phyloP scores from a whole-genome alignment of 2,797 vertebrate species.

The Hyperoplus lanceolatus region DNA sequence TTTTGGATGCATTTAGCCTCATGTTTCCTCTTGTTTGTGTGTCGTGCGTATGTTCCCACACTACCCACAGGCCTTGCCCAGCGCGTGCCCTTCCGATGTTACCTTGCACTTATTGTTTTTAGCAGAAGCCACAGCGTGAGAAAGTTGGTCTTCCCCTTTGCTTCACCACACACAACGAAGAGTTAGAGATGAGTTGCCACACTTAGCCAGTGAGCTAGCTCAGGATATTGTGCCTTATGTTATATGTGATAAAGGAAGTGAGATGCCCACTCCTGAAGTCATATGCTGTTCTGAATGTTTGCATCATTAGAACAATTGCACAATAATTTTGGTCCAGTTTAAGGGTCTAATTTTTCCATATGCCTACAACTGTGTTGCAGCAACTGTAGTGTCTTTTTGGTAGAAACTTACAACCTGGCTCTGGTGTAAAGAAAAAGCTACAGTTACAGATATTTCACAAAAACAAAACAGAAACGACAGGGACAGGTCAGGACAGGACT shows the following conservation, averaged over 20 bases:
- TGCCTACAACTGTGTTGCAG: slow-evolving; percentile 9
- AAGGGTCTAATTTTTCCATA: not conserved
- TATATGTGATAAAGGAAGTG: slow-evolving; percentile 62
- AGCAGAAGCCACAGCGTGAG: slow-evolving; percentile 79
- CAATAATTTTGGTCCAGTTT: slow-evolving; percentile 7
- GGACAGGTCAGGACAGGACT: no score
- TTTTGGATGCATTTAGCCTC: not conserved
- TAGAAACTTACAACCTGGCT: no score
- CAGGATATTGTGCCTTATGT: slow-evolving; percentile 26
- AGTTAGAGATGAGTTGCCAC: slow-evolving; percentile 56
- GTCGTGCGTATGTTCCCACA: slow-evolving; percentile 6
- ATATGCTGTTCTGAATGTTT: slow-evolving; percentile 23
- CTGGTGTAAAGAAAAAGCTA: no score
- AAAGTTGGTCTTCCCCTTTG: slow-evolving; percentile 75
- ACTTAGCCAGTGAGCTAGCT: slow-evolving; percentile 18
- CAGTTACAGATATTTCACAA: no score
- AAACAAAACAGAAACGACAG: no score
- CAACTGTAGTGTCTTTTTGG: not conserved
- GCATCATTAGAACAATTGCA: slow-evolving; percentile 26
- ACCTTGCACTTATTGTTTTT: slow-evolving; percentile 63
- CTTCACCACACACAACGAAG: slow-evolving; percentile 41
- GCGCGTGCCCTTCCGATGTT: slow-evolving; percentile 70
- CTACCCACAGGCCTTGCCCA: slow-evolving; percentile 54
- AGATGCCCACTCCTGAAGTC: slow-evolving; percentile 46
- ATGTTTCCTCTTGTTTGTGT: slow-evolving; percentile 25